Evolutionary conservation across 2,888 invertebrate genomes (phyloP).

Genomic region (Amitus sp.): DNA sequence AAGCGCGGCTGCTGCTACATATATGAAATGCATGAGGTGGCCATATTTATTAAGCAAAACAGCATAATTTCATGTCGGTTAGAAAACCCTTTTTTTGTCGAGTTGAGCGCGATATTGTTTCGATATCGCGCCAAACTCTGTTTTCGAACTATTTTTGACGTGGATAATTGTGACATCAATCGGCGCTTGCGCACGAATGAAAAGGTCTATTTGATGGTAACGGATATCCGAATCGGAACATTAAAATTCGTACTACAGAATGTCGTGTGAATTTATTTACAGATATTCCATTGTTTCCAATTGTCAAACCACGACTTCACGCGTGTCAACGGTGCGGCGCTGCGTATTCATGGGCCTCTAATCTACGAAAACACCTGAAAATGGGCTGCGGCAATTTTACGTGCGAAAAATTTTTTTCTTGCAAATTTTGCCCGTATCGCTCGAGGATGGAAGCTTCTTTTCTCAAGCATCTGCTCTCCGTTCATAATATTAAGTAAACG

Average conservation of each 20-base stretch:
- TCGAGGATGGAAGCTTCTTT: slow-evolving; percentile 64
- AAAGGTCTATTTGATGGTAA: slow-evolving; percentile 16
- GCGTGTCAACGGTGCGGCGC: slow-evolving; percentile 64
- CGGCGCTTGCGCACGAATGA: too few species aligned
- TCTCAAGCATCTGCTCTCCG: slow-evolving; percentile 61
- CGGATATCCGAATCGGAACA: too few species aligned
- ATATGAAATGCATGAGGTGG: slow-evolving; percentile 26
- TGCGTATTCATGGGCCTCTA: slow-evolving; percentile 65
- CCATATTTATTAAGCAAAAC: too few species aligned
- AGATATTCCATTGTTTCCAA: slow-evolving; percentile 62
- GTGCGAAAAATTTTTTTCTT: slow-evolving; percentile 65
- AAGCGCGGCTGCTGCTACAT: too few species aligned
- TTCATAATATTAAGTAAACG: slow-evolving; percentile 63
- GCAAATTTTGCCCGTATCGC: slow-evolving; percentile 65
- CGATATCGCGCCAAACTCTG: too few species aligned
- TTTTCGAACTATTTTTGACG: too few species aligned
- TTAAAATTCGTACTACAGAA: slow-evolving; percentile 22
- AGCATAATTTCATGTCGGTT: too few species aligned
- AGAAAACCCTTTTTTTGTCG: too few species aligned
- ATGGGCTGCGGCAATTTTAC: slow-evolving; percentile 64
- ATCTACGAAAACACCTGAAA: slow-evolving; percentile 62
- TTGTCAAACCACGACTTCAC: slow-evolving; percentile 61
- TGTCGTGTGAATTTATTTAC: slow-evolving; percentile 45
- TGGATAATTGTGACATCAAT: too few species aligned
- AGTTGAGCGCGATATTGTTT: too few species aligned